These are phyloP conservation scores for Ceramica pisi DNA, from an alignment of 2,888 invertebrate species.

Conservation along the genomic window DNA sequence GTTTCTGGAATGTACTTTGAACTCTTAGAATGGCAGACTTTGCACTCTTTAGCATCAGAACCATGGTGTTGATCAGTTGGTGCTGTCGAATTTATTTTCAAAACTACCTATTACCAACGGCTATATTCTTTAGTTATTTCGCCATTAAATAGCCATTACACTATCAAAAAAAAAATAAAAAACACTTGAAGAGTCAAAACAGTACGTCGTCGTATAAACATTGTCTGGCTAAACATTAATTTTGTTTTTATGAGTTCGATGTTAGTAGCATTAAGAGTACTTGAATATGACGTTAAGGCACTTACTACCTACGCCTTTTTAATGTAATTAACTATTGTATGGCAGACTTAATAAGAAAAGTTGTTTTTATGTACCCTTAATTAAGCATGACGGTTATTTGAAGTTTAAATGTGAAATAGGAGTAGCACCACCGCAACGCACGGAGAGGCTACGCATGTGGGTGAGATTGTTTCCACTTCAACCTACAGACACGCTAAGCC, in stretches of 20 bases:
- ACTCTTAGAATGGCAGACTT: not conserved
- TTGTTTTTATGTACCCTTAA: slow-evolving; percentile 6
- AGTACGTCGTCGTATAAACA: slow-evolving; percentile 12
- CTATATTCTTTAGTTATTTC: slow-evolving; percentile 13
- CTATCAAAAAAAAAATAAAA: slow-evolving; percentile 30
- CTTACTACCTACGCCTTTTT: slow-evolving; percentile 1
- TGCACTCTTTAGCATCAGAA: not conserved
- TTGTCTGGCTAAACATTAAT: slow-evolving; percentile 28
- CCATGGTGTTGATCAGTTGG: not conserved
- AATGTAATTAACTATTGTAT: slow-evolving; percentile 5
- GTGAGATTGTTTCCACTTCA: no score
- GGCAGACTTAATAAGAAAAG: slow-evolving; percentile 3
- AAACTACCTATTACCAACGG: slow-evolving; percentile 25
- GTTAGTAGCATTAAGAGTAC: slow-evolving; percentile 12
- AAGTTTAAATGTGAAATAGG: not conserved
- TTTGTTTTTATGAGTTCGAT: slow-evolving; percentile 20
- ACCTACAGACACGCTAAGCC: no score
- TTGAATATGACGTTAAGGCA: slow-evolving; percentile 1
- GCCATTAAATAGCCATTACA: slow-evolving; percentile 49
- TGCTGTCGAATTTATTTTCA: slow-evolving; percentile 36
- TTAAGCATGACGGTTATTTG: slow-evolving; percentile 3
- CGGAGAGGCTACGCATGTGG: no score
- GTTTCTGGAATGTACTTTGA: not conserved
- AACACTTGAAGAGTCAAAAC: slow-evolving; percentile 7
- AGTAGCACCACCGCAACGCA: no score